Percentiles rank a stretch among this genome's conserved stretches.
phyloP scores from a whole-genome alignment of 2,797 vertebrate species.

The Coregonus sp. region DNA sequence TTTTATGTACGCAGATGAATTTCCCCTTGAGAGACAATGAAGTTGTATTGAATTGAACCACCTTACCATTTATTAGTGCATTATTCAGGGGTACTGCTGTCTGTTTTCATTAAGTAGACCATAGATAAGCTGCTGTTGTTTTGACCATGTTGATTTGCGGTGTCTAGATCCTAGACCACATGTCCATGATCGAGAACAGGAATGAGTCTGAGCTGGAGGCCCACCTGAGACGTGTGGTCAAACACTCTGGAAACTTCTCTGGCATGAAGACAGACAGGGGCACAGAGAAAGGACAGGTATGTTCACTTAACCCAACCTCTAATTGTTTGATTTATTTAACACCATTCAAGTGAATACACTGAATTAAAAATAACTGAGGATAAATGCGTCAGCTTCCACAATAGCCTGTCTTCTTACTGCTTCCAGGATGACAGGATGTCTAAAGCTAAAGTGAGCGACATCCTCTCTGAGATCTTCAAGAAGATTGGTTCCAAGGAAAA shows the following conservation, averaged over 20 bases:
- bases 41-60: too few relatives aligned
- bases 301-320: slow-evolving; percentile 36
- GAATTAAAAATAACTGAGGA: background rate
- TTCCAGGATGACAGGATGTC: slow-evolving; percentile 91
- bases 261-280: slow-evolving; percentile 87
- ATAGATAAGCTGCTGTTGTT: too few relatives aligned
- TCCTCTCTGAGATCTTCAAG: slow-evolving; percentile 98
- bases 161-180: slow-evolving; percentile 90
- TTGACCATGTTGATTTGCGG: background rate
- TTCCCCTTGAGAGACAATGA: too few relatives aligned
- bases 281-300: slow-evolving; percentile 87
- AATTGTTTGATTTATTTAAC: background rate
- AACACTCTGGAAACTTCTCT: slow-evolving; percentile 84
- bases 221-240: slow-evolving; percentile 88
- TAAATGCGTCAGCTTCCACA: background rate
- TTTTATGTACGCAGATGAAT: too few relatives aligned
- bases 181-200: slow-evolving; percentile 97
- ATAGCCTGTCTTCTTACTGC: slow-evolving; percentile 22
- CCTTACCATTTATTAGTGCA: too few relatives aligned
- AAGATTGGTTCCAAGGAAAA: slow-evolving; percentile 99
- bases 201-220: slow-evolving; percentile 95
- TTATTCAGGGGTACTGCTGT: too few relatives aligned
- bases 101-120: too few relatives aligned
- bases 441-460: slow-evolving; percentile 95
- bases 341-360: background rate